Evolutionary conservation across 2,888 invertebrate species (phyloP), one percentile per base, ranked within the genome.

Genomic region (Scaptomyza tumidula): DNA sequence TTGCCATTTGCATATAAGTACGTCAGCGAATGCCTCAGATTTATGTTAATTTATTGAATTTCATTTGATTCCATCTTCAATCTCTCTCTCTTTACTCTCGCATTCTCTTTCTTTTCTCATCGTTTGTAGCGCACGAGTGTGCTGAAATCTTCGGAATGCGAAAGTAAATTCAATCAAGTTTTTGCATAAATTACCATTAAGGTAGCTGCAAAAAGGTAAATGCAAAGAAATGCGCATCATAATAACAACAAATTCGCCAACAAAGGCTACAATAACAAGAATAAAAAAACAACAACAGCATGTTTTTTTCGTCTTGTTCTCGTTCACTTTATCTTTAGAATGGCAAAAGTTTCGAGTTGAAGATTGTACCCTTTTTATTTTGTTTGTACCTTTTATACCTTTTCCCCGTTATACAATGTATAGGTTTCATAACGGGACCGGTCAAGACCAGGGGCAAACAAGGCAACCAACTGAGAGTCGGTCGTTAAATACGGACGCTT

Each of bases 11-110:
- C 82, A 79, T 78, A 75, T 62, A 75, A 60, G 60, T 58, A 69
- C 54, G 61, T 58, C 63, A 44, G 49, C 48, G 57, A 86, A 72
- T 75, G 68, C 48, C 72, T 45, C 58, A 79, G 88, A 83, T 87
- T 84, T 84, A 87, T 87, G 86, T 85, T 85, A 84, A 84, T 84
- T 87, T 82, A 84, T 84, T 80, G 86, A 82, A 82, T 85, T 85
- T 87, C 75, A 85, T 82, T 78, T 75, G 75, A 79, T 84, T 74
- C 24, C 31, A 43, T 50, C 62, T 55, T 52, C 65, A 57, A 35
- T 48, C 33, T 33, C 10, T 10, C 24, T 29, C 27, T 14, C 46
- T 14, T 16, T 13, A 29, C 31, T 48, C 31, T 48, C 11, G 13
- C 13, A 11, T 0, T 48, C 14, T 31, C 3, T 27, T 1, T n/a